phyloP scores from a whole-genome alignment of 2,113 vertebrate genomes.

The Eptatretus burgeri region DNA sequence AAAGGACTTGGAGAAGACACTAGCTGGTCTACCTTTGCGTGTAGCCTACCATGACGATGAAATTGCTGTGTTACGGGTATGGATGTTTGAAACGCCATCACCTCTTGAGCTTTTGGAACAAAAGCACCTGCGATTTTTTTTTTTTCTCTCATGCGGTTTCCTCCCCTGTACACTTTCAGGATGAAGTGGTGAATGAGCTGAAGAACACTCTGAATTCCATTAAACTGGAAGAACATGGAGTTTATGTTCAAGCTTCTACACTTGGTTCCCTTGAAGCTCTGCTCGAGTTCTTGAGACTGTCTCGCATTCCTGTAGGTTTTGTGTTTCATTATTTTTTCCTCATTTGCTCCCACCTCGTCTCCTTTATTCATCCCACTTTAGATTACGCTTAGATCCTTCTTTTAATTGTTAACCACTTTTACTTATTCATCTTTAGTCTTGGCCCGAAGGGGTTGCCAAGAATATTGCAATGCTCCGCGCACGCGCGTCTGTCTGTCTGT shows the following conservation, averaged over 20 bases:
- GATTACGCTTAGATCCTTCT: too few relatives aligned
- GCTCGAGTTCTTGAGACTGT: slow-evolving; percentile 72
- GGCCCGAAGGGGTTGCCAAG: not conserved
- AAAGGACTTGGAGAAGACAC: slow-evolving; percentile 71
- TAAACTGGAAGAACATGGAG: slow-evolving; percentile 88
- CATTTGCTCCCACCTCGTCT: too few relatives aligned
- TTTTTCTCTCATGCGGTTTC: not conserved
- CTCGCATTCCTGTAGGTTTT: slow-evolving; percentile 51
- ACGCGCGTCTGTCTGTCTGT: too few relatives aligned
- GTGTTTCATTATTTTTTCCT: too few relatives aligned
- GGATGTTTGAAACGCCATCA: not conserved
- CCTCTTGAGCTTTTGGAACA: too few relatives aligned
- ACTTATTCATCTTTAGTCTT: not conserved
- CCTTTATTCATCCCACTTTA: too few relatives aligned
- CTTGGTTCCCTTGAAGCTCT: slow-evolving; percentile 81
- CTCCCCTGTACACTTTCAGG: slow-evolving; percentile 18
- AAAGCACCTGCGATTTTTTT: not conserved
- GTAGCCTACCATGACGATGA: slow-evolving; percentile 76
- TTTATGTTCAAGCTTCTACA: slow-evolving; percentile 90
- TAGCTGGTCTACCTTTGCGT: slow-evolving; percentile 66
- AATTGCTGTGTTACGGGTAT: slow-evolving; percentile 60
- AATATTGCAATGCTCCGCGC: too few relatives aligned
- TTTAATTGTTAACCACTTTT: not conserved
- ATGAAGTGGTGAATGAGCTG: slow-evolving; percentile 64
- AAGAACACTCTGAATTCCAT: slow-evolving; percentile 82